Evolutionary conservation across 2,113 vertebrate species (phyloP).

Genomic region (Balaeniceps rex): DNA sequence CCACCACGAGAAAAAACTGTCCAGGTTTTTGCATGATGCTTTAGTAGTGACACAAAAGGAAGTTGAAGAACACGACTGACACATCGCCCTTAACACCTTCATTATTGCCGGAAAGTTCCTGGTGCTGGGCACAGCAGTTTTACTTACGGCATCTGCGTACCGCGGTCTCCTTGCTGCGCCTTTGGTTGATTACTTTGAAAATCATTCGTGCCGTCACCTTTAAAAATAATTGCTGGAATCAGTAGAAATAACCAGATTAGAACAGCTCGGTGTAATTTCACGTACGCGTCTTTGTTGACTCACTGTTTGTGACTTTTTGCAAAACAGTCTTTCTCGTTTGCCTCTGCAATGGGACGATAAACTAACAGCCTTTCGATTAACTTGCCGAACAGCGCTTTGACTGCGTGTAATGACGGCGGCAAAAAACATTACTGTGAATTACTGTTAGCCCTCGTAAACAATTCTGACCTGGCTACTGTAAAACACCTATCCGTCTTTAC

Average conservation of each 20-base stretch:
- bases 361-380: not conserved
- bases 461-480: not conserved
- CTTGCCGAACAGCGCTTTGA: not conserved
- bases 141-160: not conserved
- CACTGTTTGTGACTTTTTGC: not conserved
- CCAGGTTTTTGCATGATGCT: not conserved
- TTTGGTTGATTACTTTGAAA: not conserved
- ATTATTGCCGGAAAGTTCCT: not conserved
- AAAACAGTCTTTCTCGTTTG: not conserved
- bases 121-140: slow-evolving; percentile 17
- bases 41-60: not conserved
- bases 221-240: not conserved
- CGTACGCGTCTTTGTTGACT: not conserved
- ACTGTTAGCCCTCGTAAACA: not conserved
- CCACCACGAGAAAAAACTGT: not conserved
- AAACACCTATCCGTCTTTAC: not conserved
- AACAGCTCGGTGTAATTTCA: not conserved
- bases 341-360: not conserved
- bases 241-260: not conserved
- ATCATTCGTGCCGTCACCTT: not conserved
- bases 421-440: not conserved
- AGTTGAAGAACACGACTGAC: not conserved
- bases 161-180: not conserved
- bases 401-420: not conserved
- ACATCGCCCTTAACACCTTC: not conserved